phyloP scores from a whole-genome alignment of 2,888 invertebrate genomes.

The Epiblema foenella region DNA sequence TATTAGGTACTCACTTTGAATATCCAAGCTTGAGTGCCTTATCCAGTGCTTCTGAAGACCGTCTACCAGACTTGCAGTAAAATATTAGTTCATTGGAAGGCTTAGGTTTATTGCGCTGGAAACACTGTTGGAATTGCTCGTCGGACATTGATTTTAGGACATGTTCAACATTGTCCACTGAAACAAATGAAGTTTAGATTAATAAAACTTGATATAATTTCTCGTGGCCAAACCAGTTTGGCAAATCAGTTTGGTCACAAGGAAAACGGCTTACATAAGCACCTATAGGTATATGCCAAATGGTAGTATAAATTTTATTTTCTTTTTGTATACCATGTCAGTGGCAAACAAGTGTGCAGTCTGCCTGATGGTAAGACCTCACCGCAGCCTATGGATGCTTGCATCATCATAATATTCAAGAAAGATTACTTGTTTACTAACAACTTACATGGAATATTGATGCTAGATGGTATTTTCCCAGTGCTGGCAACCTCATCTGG shows the following conservation, averaged over 20 bases:
- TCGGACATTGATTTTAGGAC: slow-evolving; percentile 69
- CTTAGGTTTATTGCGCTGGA: slow-evolving; percentile 68
- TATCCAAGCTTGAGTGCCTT: slow-evolving; percentile 77
- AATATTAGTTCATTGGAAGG: slow-evolving; percentile 74
- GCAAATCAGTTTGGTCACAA: too few relatives aligned
- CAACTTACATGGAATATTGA: slow-evolving; percentile 90
- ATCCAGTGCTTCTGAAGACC: slow-evolving; percentile 71
- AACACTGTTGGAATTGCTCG: slow-evolving; percentile 70
- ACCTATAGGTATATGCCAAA: too few relatives aligned
- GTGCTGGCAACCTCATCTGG: slow-evolving; percentile 88
- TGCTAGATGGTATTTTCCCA: slow-evolving; percentile 89
- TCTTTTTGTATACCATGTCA: too few relatives aligned
- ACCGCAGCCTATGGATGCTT: too few relatives aligned
- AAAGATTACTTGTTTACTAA: too few relatives aligned
- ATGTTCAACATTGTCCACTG: slow-evolving; percentile 68
- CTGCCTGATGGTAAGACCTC: too few relatives aligned
- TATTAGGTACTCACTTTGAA: slow-evolving; percentile 62
- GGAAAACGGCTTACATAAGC: too few relatives aligned
- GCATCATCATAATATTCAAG: too few relatives aligned
- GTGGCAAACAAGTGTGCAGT: too few relatives aligned
- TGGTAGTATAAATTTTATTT: too few relatives aligned
- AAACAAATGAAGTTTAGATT: slow-evolving; percentile 47
- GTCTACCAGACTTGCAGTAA: slow-evolving; percentile 74
- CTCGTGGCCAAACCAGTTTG: too few relatives aligned
- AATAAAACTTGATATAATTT: not conserved